Evolutionary conservation across 23 tunicate genomes (phyloP).

Genomic region (Ciona savignyi): DNA sequence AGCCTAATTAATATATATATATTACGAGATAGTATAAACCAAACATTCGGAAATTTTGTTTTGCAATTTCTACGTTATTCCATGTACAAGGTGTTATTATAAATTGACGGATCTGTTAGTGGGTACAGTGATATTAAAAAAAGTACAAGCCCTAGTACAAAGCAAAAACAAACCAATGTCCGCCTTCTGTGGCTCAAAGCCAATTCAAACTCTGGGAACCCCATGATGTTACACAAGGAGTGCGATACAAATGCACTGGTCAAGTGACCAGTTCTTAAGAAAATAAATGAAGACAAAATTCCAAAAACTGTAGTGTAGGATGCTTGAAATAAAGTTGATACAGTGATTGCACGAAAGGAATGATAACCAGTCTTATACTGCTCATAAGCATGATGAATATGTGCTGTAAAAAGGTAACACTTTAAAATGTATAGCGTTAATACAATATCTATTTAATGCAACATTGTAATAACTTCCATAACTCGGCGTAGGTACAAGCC

Average conservation of each 20-base stretch:
- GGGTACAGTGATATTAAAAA: constrained; percentile 38
- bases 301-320: constrained; percentile 83
- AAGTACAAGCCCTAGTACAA: constrained; percentile 46
- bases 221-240: constrained; percentile 86
- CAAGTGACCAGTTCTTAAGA: constrained; percentile 77
- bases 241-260: constrained; percentile 69
- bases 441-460: too few relatives aligned
- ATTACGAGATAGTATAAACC: too few relatives aligned
- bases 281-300: constrained; percentile 56
- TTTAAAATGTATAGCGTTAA: too few relatives aligned
- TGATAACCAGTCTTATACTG: constrained; percentile 41
- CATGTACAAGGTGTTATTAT: constrained; percentile 21
- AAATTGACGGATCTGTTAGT: constrained; percentile 41
- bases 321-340: constrained; percentile 70
- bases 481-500: too few relatives aligned
- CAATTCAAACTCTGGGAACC: constrained; percentile 77
- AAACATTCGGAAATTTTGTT: too few relatives aligned
- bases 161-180: constrained; percentile 21
- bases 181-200: constrained; percentile 35
- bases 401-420: constrained; percentile 41
- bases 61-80: not conserved
- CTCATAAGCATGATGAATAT: constrained; percentile 77
- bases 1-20: too few relatives aligned
- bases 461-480: too few relatives aligned
- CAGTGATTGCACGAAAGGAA: constrained; percentile 32